Conservation (phyloP, 2,113 vertebrate species). For the Onychostruthus taczanowskii region DNA sequence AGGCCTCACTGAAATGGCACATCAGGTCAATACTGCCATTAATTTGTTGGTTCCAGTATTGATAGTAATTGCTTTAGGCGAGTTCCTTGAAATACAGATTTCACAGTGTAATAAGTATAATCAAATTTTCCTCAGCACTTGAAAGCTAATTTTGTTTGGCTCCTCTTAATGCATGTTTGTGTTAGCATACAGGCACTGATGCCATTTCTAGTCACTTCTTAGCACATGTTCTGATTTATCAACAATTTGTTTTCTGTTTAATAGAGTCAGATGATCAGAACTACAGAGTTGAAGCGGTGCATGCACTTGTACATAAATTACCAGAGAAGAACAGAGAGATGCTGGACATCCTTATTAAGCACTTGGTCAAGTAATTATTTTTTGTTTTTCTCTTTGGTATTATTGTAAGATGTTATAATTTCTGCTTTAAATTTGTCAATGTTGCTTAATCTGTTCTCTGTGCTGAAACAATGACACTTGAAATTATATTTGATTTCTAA, state of each 20-base stretch:
- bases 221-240: background rate
- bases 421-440: background rate
- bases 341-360: conserved; percentile 93
- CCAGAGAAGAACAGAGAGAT: conserved; percentile 94
- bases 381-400: background rate
- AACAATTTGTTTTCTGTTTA: conserved; percentile 8
- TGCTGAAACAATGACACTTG: background rate
- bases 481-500: background rate
- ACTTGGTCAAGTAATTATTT: conserved; percentile 86
- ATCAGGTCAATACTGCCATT: background rate
- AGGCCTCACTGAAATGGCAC: background rate
- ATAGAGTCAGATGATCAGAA: conserved; percentile 96
- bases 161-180: background rate
- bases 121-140: background rate
- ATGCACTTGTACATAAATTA: conserved; percentile 88
- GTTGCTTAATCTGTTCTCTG: background rate
- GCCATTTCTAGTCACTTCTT: background rate
- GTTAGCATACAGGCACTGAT: background rate
- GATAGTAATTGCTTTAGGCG: background rate
- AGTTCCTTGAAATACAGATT: background rate
- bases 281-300: conserved; percentile 92
- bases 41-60: background rate
- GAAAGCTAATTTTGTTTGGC: background rate
- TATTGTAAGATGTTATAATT: background rate
- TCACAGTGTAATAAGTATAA: background rate